Evolutionary conservation across 2,888 invertebrate species (phyloP).

Genomic region (Drosophila subsilvestris): DNA sequence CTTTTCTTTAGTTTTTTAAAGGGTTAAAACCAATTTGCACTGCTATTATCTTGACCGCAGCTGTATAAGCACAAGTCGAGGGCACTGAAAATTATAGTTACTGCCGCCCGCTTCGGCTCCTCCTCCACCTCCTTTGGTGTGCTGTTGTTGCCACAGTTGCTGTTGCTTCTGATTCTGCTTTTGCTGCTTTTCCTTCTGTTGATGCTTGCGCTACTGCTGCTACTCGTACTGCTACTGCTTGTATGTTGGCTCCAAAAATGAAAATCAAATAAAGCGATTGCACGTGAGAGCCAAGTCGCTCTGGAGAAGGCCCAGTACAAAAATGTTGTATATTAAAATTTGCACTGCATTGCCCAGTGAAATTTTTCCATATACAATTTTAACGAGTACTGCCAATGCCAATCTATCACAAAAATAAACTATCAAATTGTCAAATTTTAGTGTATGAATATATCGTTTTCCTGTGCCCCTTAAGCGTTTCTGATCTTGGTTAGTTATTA

Average conservation of each 20-base stretch:
- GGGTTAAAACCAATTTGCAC: neutral
- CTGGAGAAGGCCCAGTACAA: no score
- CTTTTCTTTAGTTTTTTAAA: neutral
- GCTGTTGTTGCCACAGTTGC: slow-evolving; percentile 22
- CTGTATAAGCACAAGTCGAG: slow-evolving; percentile 9
- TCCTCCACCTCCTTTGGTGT: neutral
- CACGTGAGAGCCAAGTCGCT: slow-evolving; percentile 64
- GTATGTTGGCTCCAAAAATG: slow-evolving; percentile 61
- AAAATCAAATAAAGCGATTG: slow-evolving; percentile 77
- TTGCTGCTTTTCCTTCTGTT: slow-evolving; percentile 2
- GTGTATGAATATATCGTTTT: no score
- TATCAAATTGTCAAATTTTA: no score
- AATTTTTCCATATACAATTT: no score
- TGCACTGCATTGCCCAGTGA: no score
- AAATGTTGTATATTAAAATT: no score
- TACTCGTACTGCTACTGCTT: no score
- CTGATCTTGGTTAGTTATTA: no score
- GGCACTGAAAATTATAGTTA: slow-evolving; percentile 45
- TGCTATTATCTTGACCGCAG: neutral
- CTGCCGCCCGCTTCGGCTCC: slow-evolving; percentile 4
- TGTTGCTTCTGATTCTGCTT: slow-evolving; percentile 22
- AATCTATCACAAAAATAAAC: no score
- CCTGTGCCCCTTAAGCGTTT: no score
- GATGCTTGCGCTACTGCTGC: no score
- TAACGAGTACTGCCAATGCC: no score